A percentile compares a stretch with the other conserved stretches of the same genome.
phyloP scores from a whole-genome alignment of 1,140 invertebrate genomes.

The Solenopsis fugax region DNA sequence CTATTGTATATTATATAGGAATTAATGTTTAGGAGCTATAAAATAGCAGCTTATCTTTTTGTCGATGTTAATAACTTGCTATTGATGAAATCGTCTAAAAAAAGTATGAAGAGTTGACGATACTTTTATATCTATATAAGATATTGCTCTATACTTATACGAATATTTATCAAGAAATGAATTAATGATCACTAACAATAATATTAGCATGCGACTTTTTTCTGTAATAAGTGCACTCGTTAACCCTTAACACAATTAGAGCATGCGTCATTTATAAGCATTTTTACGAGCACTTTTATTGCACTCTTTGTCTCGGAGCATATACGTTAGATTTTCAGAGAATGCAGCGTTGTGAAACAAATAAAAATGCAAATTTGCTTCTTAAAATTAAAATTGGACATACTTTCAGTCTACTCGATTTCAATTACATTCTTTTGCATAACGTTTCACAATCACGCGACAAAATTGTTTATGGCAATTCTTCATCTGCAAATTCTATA shows the following conservation, averaged over 20 bases:
- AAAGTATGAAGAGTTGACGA: constrained; percentile 2
- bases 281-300: constrained; percentile 80
- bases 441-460: constrained; percentile 29
- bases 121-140: constrained; percentile 8
- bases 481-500: constrained; percentile 62
- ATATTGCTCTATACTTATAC: constrained; percentile 22
- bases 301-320: constrained; percentile 71
- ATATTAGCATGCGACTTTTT: constrained; percentile 76
- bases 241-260: constrained; percentile 81
- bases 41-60: constrained; percentile 17
- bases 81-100: constrained; percentile 8
- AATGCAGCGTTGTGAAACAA: constrained; percentile 57
- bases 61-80: neutral
- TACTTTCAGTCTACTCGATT: neutral
- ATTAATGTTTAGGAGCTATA: constrained; percentile 39
- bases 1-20: constrained; percentile 17
- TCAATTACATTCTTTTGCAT: constrained; percentile 5
- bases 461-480: constrained; percentile 58
- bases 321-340: constrained; percentile 44
- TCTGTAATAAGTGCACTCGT: constrained; percentile 78
- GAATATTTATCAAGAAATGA: constrained; percentile 32
- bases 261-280: constrained; percentile 82
- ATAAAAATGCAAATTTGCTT: constrained; percentile 41
- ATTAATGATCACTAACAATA: constrained; percentile 31
- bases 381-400: constrained; percentile 53